Percentiles rank a stretch among this genome's conserved stretches.
Conservation (phyloP, 2,113 vertebrate genomes). For the Sula dactylatra region DNA sequence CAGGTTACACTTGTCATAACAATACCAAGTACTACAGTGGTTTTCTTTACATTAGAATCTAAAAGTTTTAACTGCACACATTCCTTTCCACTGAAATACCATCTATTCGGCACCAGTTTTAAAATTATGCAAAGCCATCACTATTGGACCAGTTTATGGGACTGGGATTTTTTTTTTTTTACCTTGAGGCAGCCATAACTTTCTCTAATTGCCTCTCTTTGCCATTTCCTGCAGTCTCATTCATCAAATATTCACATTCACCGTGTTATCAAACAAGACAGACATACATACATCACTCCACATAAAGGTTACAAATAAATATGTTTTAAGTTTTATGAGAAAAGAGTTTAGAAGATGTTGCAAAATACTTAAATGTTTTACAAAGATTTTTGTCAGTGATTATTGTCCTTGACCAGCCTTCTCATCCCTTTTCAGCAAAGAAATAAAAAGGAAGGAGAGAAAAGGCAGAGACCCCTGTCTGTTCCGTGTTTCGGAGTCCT, state of each 20-base stretch:
- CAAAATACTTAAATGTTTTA: constrained; percentile 65
- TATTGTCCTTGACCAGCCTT: constrained; percentile 54
- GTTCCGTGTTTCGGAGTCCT: constrained; percentile 26
- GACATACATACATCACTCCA: constrained; percentile 72
- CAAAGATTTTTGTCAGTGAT: constrained; percentile 47
- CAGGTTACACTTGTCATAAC: constrained; percentile 59
- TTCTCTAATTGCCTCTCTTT: not conserved
- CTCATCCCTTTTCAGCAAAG: constrained; percentile 48
- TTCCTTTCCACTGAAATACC: constrained; percentile 45
- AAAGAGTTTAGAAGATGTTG: constrained; percentile 58
- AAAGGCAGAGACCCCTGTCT: constrained; percentile 57
- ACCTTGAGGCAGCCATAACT: not conserved
- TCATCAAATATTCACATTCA: constrained; percentile 16
- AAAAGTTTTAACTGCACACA: not conserved
- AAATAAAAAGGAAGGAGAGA: constrained; percentile 51
- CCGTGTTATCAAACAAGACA: constrained; percentile 57
- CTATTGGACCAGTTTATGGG: not conserved
- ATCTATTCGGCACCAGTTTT: not conserved
- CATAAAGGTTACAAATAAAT: constrained; percentile 76
- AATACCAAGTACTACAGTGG: constrained; percentile 63
- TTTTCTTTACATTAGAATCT: constrained; percentile 40
- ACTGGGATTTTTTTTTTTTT: not conserved
- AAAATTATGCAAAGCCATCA: not conserved
- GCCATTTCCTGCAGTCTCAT: not conserved
- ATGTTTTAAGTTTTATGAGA: constrained; percentile 43